Conservation (phyloP, 2,888 invertebrate genomes). For the Stictocephala bisonia region DNA sequence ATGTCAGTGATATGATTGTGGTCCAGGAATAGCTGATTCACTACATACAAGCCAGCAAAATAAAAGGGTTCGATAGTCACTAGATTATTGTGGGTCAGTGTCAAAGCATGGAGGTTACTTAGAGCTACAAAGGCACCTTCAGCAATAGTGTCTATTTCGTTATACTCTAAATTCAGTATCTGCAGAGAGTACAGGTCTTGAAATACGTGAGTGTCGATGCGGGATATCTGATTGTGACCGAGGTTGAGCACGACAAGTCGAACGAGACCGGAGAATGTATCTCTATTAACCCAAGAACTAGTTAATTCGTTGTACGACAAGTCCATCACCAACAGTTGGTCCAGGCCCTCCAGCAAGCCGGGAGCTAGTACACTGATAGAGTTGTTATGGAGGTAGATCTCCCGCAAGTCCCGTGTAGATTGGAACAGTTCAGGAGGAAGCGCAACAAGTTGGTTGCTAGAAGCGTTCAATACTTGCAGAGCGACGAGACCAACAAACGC, state of each 20-base stretch:
- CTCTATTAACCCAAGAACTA: constrained; percentile 85
- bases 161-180: constrained; percentile 86
- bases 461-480: constrained; percentile 85
- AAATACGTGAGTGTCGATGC: constrained; percentile 85
- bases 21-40: constrained; percentile 86
- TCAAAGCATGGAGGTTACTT: constrained; percentile 89
- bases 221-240: constrained; percentile 84
- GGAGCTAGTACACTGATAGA: constrained; percentile 84
- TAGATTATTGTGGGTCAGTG: constrained; percentile 87
- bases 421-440: constrained; percentile 86
- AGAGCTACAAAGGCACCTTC: constrained; percentile 88
- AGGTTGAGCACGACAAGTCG: constrained; percentile 86
- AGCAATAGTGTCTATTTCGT: constrained; percentile 87
- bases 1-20: constrained; percentile 84
- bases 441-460: constrained; percentile 84
- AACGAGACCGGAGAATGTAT: constrained; percentile 86
- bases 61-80: constrained; percentile 83
- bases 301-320: constrained; percentile 86
- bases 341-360: constrained; percentile 84
- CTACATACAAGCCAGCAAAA: constrained; percentile 85
- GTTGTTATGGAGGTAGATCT: constrained; percentile 87
- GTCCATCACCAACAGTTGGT: constrained; percentile 86
- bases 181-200: constrained; percentile 88
- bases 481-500: constrained; percentile 83
- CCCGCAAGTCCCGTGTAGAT: constrained; percentile 82